A percentile compares a stretch with the other conserved stretches of the same genome.
Evolutionary conservation across 2,113 vertebrate genomes (phyloP).

Genomic region (Daphoenositta chrysoptera): DNA sequence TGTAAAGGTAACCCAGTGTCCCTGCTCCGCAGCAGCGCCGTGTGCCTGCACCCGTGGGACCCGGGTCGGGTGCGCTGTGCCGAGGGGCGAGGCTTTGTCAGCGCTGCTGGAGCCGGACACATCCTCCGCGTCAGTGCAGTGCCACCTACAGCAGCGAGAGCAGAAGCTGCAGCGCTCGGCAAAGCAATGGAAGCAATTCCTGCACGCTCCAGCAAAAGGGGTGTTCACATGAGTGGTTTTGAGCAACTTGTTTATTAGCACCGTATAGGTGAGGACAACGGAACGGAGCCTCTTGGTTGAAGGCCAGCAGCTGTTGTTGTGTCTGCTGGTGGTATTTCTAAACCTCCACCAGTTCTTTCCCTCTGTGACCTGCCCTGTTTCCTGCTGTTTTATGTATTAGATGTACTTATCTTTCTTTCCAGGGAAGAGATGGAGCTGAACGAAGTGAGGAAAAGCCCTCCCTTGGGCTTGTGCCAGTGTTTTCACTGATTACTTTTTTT

Average conservation of each 20-base stretch:
- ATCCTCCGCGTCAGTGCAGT: background rate
- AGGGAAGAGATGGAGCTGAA: background rate
- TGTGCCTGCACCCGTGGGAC: accelerated
- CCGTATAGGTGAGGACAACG: accelerated
- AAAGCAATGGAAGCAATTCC: background rate
- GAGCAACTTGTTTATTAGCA: background rate
- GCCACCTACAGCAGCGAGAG: background rate
- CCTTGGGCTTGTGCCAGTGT: background rate
- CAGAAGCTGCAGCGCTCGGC: background rate
- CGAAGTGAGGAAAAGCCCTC: background rate
- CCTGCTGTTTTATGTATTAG: background rate
- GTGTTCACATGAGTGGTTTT: accelerated
- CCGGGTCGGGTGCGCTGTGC: accelerated
- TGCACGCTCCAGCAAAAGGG: accelerated
- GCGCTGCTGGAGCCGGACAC: background rate
- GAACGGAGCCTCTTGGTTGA: background rate
- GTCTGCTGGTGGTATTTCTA: background rate
- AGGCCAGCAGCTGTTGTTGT: background rate
- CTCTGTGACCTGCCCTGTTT: background rate
- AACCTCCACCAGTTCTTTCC: background rate
- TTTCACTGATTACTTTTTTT: background rate
- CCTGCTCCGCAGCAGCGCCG: accelerated
- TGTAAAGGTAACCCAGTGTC: accelerated
- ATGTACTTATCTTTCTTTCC: background rate
- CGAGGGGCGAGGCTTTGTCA: background rate